These are phyloP conservation scores for Orestias chungarensis DNA, from an alignment of 2,797 vertebrate species.

Conservation along the genomic window DNA sequence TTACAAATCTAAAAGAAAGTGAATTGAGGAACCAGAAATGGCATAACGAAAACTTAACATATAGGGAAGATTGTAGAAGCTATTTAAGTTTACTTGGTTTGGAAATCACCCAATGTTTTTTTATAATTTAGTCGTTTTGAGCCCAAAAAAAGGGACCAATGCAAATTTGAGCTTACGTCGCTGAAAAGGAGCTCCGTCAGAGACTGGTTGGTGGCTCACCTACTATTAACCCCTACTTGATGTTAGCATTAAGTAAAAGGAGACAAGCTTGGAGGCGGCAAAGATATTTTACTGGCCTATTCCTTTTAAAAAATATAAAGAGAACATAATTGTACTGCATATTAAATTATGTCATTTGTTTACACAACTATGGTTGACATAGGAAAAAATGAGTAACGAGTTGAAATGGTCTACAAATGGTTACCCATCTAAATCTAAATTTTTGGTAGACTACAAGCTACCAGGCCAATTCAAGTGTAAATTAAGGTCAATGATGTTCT, in stretches of 20 bases:
- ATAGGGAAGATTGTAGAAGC: background rate
- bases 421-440: background rate
- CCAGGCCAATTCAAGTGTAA: background rate
- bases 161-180: too few species aligned
- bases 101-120: background rate
- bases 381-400: background rate
- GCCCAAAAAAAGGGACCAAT: too few species aligned
- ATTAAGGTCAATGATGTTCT: too few species aligned
- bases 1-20: background rate
- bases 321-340: too few species aligned
- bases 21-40: background rate
- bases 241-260: background rate
- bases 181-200: background rate
- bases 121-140: too few species aligned
- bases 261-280: background rate
- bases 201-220: background rate
- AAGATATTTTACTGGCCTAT: background rate
- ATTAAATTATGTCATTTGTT: too few species aligned
- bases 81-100: background rate
- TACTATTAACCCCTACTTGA: background rate
- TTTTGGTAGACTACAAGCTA: background rate
- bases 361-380: background rate
- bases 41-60: background rate
- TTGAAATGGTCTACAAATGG: background rate
- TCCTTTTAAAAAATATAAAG: background rate